phyloP scores from a whole-genome alignment of 1,140 invertebrate species.

The Drosophila saltans region DNA sequence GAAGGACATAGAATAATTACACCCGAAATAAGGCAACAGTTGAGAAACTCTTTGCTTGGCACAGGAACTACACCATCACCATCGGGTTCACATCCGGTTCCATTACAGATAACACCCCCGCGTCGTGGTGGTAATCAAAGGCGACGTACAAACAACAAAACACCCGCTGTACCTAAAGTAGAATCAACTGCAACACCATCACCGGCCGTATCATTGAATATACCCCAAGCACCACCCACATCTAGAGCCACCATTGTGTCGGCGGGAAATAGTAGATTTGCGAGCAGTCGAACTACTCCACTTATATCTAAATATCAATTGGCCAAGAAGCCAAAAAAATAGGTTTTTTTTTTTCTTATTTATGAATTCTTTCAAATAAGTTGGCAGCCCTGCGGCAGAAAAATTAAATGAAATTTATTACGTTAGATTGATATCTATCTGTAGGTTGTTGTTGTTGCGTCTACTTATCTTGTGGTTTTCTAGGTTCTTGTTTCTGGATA shows the following conservation, averaged over 20 bases:
- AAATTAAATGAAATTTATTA: background rate
- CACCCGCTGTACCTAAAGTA: background rate
- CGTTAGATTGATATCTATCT: no score
- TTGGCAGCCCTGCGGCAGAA: background rate
- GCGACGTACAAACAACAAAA: background rate
- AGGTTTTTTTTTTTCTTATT: background rate
- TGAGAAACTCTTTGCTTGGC: slow-evolving; percentile 1
- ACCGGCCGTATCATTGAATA: background rate
- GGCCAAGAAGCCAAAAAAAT: slow-evolving; percentile 36
- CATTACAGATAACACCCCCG: background rate
- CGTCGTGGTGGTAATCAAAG: slow-evolving; percentile 2
- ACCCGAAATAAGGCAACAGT: background rate
- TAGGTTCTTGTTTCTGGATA: no score
- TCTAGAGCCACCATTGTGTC: slow-evolving; percentile 32
- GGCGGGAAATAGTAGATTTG: background rate
- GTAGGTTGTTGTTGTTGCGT: no score
- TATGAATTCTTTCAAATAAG: background rate
- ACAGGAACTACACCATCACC: background rate
- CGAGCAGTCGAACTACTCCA: background rate
- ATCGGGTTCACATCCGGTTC: background rate
- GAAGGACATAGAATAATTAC: background rate
- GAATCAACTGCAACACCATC: background rate
- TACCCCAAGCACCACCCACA: slow-evolving; percentile 29
- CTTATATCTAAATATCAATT: slow-evolving; percentile 35
- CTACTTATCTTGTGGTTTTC: no score